Evolutionary conservation across 2,888 invertebrate species (phyloP).

Genomic region (Augiades crinisus): DNA sequence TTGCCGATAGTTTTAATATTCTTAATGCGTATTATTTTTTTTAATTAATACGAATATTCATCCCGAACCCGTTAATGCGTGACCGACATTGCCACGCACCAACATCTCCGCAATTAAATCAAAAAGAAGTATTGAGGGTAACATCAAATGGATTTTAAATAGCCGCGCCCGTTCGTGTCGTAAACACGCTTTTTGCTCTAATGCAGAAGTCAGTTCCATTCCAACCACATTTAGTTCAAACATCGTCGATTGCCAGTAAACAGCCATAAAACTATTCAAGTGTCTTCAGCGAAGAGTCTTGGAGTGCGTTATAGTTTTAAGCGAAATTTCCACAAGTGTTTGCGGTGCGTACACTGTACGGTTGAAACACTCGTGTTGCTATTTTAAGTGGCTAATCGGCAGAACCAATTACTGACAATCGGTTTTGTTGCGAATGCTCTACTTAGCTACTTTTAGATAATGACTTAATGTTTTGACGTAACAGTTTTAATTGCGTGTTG

Average conservation of each 20-base stretch:
- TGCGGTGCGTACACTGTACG: constrained; percentile 27
- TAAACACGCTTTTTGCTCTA: no score
- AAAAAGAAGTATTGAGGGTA: no score
- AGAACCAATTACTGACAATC: constrained; percentile 43
- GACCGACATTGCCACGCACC: no score
- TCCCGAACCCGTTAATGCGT: no score
- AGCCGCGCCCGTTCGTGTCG: no score
- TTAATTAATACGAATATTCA: no score
- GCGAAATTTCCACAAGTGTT: constrained; percentile 27
- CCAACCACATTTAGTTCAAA: neutral
- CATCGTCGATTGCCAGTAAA: neutral
- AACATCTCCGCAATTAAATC: no score
- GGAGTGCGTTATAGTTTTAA: constrained; percentile 20
- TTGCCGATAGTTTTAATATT: no score
- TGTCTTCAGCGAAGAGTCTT: constrained; percentile 10
- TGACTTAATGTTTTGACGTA: neutral
- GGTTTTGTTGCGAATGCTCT: constrained; percentile 10
- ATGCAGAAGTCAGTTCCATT: no score
- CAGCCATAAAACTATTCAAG: constrained; percentile 13
- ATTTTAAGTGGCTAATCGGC: constrained; percentile 50
- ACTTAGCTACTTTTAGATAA: constrained; percentile 11
- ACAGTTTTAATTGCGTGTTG: neutral
- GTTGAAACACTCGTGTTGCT: constrained; percentile 32
- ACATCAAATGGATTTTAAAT: no score
- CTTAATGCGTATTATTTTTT: no score